These are phyloP conservation scores for Tetramorium alpestre DNA, from an alignment of 1,140 invertebrate genomes.

Conservation along the genomic window DNA sequence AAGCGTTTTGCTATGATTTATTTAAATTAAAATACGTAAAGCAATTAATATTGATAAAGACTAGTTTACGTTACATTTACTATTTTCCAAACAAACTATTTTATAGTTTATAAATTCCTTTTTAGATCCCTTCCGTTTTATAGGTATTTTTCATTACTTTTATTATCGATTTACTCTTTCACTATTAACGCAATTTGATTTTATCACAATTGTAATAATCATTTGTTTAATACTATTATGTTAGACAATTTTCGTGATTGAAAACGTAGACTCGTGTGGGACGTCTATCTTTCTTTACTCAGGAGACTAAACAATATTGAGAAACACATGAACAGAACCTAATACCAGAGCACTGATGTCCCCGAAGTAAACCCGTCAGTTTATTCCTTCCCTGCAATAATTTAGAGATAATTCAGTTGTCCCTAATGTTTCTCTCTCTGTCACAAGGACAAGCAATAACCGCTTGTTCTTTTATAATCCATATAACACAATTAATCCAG, in stretches of 20 bases:
- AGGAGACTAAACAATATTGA: slow-evolving; percentile 44
- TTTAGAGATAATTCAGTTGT: slow-evolving; percentile 52
- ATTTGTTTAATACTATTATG: neutral
- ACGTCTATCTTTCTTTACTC: slow-evolving; percentile 49
- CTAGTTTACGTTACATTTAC: neutral
- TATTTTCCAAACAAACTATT: neutral
- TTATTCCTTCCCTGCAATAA: slow-evolving; percentile 55
- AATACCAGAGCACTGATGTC: slow-evolving; percentile 21
- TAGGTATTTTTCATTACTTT: neutral
- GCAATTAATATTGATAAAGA: neutral
- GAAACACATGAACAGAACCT: slow-evolving; percentile 33
- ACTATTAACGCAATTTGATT: neutral
- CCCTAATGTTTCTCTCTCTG: slow-evolving; percentile 19
- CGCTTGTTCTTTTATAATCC: neutral
- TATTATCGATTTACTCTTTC: neutral
- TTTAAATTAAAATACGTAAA: neutral
- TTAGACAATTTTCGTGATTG: slow-evolving; percentile 11
- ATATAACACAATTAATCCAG: neutral
- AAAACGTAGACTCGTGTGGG: neutral
- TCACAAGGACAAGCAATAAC: neutral
- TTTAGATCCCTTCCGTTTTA: neutral
- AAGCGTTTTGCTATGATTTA: neutral
- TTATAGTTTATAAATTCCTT: neutral
- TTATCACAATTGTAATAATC: neutral
- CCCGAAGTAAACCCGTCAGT: slow-evolving; percentile 47